Percentiles rank a stretch among this genome's conserved stretches.
phyloP scores from a whole-genome alignment of 2,888 invertebrate genomes.

The Ornithoptera alexandrae region DNA sequence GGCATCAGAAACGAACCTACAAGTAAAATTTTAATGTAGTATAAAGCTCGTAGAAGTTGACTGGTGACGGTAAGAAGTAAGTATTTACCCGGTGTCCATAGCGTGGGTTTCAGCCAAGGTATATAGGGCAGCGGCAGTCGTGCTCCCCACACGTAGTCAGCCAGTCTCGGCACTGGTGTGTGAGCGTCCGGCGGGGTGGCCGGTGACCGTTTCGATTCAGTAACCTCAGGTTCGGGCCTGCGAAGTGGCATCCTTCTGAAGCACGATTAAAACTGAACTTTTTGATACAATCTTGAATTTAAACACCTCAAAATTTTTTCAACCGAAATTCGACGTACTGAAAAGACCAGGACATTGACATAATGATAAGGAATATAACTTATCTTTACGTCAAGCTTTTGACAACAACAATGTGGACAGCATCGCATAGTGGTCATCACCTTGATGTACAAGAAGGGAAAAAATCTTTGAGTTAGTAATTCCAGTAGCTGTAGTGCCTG shows the following conservation, averaged over 20 bases:
- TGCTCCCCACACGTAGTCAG: conserved; percentile 90
- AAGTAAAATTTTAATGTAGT: too few relatives aligned
- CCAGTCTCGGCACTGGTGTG: conserved; percentile 89
- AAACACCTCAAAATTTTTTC: conserved; percentile 23
- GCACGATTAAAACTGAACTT: conserved; percentile 75
- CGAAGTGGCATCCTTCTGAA: conserved; percentile 71
- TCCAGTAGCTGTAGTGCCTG: too few relatives aligned
- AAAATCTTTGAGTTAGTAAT: too few relatives aligned
- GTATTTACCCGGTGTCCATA: conserved; percentile 66
- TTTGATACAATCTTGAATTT: conserved; percentile 28
- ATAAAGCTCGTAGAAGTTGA: too few relatives aligned
- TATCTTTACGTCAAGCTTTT: too few relatives aligned
- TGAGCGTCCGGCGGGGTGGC: conserved; percentile 85
- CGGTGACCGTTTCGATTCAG: conserved; percentile 88
- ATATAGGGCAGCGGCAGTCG: conserved; percentile 83
- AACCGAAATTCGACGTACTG: too few relatives aligned
- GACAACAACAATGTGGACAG: too few relatives aligned
- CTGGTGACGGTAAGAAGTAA: neutral
- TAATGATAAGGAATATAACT: too few relatives aligned
- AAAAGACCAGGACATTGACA: too few relatives aligned
- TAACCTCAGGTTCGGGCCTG: conserved; percentile 81
- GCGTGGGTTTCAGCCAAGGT: conserved; percentile 83
- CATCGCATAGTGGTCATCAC: too few relatives aligned
- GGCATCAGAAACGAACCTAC: too few relatives aligned
- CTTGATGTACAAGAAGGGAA: too few relatives aligned